Conservation (phyloP, 2,888 invertebrate genomes). For the Caenorhabditis afra region DNA sequence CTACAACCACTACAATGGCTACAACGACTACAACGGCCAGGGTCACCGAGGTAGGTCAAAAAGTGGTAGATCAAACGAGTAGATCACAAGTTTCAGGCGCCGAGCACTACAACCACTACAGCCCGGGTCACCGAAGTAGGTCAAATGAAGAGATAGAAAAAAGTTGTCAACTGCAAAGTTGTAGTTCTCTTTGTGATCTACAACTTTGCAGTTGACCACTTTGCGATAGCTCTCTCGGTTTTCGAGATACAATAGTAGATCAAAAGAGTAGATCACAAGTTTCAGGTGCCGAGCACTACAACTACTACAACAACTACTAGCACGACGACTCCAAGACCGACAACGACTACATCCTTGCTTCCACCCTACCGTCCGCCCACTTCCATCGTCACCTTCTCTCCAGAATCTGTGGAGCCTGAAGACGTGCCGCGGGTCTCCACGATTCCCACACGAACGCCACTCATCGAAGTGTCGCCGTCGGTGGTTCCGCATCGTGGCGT, state of each 20-base stretch:
- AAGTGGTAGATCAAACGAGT: too few relatives aligned
- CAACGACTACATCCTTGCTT: conserved; percentile 13
- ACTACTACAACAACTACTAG: conserved; percentile 7
- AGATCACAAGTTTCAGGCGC: too few relatives aligned
- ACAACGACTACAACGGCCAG: conserved; percentile 14
- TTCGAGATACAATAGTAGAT: too few relatives aligned
- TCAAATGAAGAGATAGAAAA: too few relatives aligned
- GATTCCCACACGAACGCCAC: conserved; percentile 30
- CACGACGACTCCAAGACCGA: conserved; percentile 33
- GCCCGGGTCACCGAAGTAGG: too few relatives aligned
- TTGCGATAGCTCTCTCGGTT: too few relatives aligned
- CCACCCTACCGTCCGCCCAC: conserved; percentile 42
- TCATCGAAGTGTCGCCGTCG: conserved; percentile 41
- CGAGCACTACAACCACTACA: too few relatives aligned
- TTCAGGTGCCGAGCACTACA: not conserved
- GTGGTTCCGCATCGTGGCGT: conserved; percentile 44
- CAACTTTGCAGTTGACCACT: too few relatives aligned
- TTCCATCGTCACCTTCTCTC: conserved; percentile 2
- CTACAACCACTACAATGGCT: conserved; percentile 1
- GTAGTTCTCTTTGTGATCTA: too few relatives aligned
- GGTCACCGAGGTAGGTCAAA: too few relatives aligned
- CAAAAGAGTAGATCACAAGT: too few relatives aligned
- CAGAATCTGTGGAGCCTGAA: conserved; percentile 21
- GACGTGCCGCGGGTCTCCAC: not conserved
- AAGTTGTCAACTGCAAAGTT: too few relatives aligned